A percentile compares a stretch with the other conserved stretches of the same genome.
Conservation (phyloP, 1,140 invertebrate species). For the Leptopilina clavipes region DNA sequence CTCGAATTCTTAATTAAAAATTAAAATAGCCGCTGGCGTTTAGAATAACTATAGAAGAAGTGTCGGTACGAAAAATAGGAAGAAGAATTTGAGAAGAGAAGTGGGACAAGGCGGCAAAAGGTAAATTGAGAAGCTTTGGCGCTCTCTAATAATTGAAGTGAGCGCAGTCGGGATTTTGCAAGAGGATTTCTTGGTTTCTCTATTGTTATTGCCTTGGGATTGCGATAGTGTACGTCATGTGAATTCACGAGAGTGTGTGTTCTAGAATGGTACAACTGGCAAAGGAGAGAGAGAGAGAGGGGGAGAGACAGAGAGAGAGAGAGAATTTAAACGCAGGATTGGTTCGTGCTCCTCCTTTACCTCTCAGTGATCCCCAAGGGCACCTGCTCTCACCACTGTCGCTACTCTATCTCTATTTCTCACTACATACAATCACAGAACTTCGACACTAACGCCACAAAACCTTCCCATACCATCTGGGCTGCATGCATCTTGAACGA, state of each 20-base stretch:
- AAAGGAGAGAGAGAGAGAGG: background rate
- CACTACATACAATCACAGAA: constrained; percentile 41
- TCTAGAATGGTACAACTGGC: background rate
- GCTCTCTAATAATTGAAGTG: constrained; percentile 53
- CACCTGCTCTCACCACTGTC: constrained; percentile 42
- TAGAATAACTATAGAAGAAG: no score
- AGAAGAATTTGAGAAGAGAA: background rate
- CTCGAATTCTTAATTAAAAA: no score
- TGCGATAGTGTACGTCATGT: constrained; percentile 47
- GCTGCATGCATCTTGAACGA: constrained; percentile 3
- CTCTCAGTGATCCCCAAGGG: constrained; percentile 45
- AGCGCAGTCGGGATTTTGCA: constrained; percentile 45
- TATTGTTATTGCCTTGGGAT: constrained; percentile 50
- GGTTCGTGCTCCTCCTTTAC: constrained; percentile 40
- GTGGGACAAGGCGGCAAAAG: background rate
- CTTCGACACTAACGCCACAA: constrained; percentile 44
- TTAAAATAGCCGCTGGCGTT: no score
- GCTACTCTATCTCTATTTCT: constrained; percentile 42
- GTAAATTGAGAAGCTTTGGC: constrained; percentile 53
- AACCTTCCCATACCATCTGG: constrained; percentile 38
- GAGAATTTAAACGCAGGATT: constrained; percentile 2
- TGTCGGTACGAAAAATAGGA: background rate
- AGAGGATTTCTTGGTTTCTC: constrained; percentile 44
- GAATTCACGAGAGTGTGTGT: constrained; percentile 28
- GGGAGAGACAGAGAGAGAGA: background rate